Evolutionary conservation across 1,140 invertebrate genomes (phyloP).

Genomic region (Drosophila parvula): DNA sequence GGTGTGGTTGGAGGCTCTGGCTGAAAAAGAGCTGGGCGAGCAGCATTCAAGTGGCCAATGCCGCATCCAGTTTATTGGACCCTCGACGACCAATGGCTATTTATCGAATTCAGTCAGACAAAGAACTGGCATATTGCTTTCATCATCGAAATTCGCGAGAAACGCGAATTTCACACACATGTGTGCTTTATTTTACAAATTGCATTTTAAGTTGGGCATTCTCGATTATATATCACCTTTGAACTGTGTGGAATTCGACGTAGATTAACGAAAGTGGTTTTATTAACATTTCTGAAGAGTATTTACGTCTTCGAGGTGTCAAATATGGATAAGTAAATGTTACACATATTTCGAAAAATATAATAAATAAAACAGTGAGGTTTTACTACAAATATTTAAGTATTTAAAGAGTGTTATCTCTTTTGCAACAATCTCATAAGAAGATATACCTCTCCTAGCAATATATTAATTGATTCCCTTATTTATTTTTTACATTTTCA

Average conservation of each 20-base stretch:
- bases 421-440: background rate
- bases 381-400: no score
- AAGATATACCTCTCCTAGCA: background rate
- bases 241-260: background rate
- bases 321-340: background rate
- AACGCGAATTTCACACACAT: constrained; percentile 2
- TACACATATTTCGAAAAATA: background rate
- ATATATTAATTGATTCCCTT: background rate
- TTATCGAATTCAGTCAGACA: constrained; percentile 42
- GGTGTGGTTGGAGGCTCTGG: background rate
- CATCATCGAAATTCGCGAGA: constrained; percentile 30
- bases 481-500: constrained; percentile 71
- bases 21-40: constrained; percentile 46
- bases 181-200: constrained; percentile 25
- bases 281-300: background rate
- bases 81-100: constrained; percentile 42
- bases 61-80: constrained; percentile 39
- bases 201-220: constrained; percentile 25
- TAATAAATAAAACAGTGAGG: no score
- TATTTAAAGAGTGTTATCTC: background rate
- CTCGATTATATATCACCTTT: constrained; percentile 9
- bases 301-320: background rate
- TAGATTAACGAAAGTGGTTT: background rate
- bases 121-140: constrained; percentile 35
- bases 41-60: constrained; percentile 40